Conservation (phyloP, 2,113 vertebrate species). For the Cyanoderma ruficeps region DNA sequence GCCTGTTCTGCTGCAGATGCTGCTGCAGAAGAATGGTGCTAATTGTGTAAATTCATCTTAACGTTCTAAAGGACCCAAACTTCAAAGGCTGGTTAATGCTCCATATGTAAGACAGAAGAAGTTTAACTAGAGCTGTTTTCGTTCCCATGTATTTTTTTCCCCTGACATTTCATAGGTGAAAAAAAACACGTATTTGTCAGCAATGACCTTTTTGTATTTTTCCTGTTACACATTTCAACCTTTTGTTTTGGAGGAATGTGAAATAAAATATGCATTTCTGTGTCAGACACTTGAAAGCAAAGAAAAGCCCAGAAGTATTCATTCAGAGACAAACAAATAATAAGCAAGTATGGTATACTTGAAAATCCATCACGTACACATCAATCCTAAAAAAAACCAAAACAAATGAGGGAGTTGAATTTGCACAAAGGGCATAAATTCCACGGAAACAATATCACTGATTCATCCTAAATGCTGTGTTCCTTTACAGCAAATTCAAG, state of each 20-base stretch:
- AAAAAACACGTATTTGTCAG: neutral
- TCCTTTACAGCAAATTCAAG: neutral
- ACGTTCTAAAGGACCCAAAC: neutral
- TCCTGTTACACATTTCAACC: neutral
- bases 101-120: neutral
- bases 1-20: slow-evolving; percentile 19
- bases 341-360: neutral
- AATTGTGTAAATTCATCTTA: slow-evolving; percentile 5
- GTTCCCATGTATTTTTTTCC: neutral
- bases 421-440: neutral
- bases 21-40: neutral
- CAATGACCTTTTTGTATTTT: neutral
- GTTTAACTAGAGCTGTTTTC: neutral
- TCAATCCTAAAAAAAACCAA: neutral
- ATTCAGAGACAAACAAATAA: neutral
- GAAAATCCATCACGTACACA: neutral
- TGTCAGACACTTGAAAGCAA: neutral
- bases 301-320: neutral
- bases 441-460: neutral
- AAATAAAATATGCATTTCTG: neutral
- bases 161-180: neutral
- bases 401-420: neutral
- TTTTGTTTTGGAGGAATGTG: neutral
- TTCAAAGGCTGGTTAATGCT: slow-evolving; percentile 1
- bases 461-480: neutral